Conservation (phyloP, 2,797 vertebrate species). For the Rhinophrynus dorsalis region DNA sequence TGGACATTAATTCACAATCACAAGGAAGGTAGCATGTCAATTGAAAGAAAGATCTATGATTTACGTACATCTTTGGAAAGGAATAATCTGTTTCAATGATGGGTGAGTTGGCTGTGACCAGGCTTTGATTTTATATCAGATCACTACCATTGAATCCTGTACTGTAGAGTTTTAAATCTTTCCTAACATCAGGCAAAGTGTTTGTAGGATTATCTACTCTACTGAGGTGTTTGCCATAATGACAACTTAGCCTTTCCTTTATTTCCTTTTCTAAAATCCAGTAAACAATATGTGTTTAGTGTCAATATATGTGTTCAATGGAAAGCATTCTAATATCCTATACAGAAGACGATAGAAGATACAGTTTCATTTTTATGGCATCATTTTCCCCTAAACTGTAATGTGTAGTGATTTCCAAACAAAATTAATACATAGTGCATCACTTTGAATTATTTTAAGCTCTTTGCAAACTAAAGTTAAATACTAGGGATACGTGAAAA, state of each 20-base stretch:
- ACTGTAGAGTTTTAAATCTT: conserved; percentile 27
- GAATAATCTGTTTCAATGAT: conserved; percentile 24
- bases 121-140: conserved; percentile 29
- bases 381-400: too few relatives aligned
- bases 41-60: conserved; percentile 28
- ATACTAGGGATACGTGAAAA: too few relatives aligned
- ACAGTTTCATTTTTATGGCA: too few relatives aligned
- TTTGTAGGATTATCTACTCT: conserved; percentile 33
- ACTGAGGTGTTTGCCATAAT: conserved; percentile 22
- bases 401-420: too few relatives aligned
- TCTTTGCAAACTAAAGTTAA: too few relatives aligned
- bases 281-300: not conserved
- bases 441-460: too few relatives aligned
- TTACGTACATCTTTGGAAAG: conserved; percentile 15
- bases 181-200: conserved; percentile 19
- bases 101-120: conserved; percentile 4
- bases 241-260: not conserved
- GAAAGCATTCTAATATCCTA: too few relatives aligned
- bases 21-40: conserved; percentile 50
- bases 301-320: too few relatives aligned
- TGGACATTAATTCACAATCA: conserved; percentile 56
- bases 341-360: too few relatives aligned
- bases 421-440: too few relatives aligned
- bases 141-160: conserved; percentile 2
- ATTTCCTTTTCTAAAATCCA: conserved; percentile 34